These are phyloP conservation scores for Tipula helvola DNA, from an alignment of 2,888 invertebrate species.

Conservation along the genomic window DNA sequence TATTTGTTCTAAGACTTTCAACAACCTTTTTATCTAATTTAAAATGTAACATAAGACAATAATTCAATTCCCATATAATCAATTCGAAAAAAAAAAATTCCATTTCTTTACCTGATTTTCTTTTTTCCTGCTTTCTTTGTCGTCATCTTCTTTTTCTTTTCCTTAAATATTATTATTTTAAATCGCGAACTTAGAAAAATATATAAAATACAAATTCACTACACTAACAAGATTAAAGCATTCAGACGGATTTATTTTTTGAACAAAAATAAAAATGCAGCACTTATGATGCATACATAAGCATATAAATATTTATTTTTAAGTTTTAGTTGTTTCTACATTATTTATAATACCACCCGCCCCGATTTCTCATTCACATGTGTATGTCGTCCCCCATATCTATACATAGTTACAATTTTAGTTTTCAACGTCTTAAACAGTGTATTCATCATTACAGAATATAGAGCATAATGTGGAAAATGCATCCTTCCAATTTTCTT, in stretches of 20 bases:
- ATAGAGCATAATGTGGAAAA: not conserved
- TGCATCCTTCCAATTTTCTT: not conserved
- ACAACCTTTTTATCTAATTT: not conserved
- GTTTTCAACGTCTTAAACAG: not conserved
- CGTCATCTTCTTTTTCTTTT: not conserved
- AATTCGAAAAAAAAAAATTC: not conserved
- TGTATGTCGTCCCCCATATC: not conserved
- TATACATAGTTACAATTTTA: not conserved
- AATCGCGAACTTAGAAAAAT: slow-evolving; percentile 4
- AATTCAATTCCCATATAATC: not conserved
- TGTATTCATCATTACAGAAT: not conserved
- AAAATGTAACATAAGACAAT: not conserved
- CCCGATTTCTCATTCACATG: not conserved
- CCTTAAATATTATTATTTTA: not conserved
- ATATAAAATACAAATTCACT: not conserved
- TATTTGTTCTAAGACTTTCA: not conserved
- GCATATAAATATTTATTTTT: not conserved
- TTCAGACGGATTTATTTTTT: not conserved
- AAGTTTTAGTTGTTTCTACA: not conserved
- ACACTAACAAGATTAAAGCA: not conserved
- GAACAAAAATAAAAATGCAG: not conserved
- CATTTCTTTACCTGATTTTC: not conserved
- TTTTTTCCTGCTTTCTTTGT: not conserved
- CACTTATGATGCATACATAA: not conserved
- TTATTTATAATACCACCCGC: not conserved